Base-by-base conservation (phyloP, 2,113 vertebrate species). In the Paradoxurus hermaphroditus region DNA sequence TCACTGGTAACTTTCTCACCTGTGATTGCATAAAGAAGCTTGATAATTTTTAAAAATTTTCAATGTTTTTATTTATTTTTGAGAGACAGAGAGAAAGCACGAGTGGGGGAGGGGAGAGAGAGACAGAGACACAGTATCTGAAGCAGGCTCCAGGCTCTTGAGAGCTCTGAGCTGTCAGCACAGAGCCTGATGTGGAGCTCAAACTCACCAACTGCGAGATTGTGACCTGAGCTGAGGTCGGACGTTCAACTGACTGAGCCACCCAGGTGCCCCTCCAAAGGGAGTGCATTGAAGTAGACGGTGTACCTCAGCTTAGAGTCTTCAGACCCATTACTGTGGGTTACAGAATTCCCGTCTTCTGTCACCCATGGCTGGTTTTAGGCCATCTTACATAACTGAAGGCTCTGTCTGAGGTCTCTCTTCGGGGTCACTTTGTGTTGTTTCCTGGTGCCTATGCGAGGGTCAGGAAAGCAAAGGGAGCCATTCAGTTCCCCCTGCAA, bases 401-500 rank as follows among this genome's bases (percentile, higher is more conserved):
- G 51, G 39, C 59, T 89, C 70, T 78, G 62, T 92, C 86, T 97
- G 86, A 82, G 59, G 39, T 88, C 68, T 87, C 46, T 90, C 77
- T 89, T 77, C 46, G 86, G 88, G 59, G 89, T 83, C 91, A 82
- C 18, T 94, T 85, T 8, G 4, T 63, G 59, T 85, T 94, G 75
- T 77, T 97, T 92, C 96, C 83, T 86, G 78, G 78, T 91, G 79
- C 81, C 62, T 49, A 27, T 83, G 93, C 85, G 86, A 96, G 93
- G 59, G 78, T 86, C 96, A 97, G 95, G 86, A 96, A 97, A 84
- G 95, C 92, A 91, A 63, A 94, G 75, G 65, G 86, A 93, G 68
- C 46, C 18, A 39, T 75, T 97, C 85, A 94, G 95, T 95, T 96
- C 46, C 95, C 95, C 51, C 75, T 63, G 91, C 39, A 97, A 86